A percentile compares a stretch with the other conserved stretches of the same genome.
These are phyloP conservation scores for Tamias sibiricus DNA, from an alignment of 2,113 vertebrate genomes.

Conservation along the genomic window DNA sequence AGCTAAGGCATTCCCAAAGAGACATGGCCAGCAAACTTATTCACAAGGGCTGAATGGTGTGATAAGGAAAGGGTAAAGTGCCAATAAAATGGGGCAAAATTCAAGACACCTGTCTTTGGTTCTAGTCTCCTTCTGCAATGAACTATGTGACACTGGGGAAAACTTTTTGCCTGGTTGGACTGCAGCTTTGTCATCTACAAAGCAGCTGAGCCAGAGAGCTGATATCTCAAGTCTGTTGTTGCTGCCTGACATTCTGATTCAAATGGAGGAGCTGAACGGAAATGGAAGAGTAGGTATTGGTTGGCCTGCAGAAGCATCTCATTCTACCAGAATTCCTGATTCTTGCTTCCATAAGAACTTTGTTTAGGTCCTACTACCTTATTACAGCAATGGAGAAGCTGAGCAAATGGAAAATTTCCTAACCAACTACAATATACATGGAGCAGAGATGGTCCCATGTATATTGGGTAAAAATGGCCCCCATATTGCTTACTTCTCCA, in stretches of 20 bases:
- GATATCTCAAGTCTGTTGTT: background rate
- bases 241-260: slow-evolving; percentile 25
- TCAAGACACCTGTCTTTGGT: background rate
- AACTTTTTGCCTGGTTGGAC: background rate
- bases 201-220: background rate
- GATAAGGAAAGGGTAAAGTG: background rate
- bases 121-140: background rate
- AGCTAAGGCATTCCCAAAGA: background rate
- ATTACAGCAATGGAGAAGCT: background rate
- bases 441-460: background rate
- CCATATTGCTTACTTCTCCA: background rate
- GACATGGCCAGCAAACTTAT: background rate
- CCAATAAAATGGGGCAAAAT: background rate
- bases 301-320: background rate
- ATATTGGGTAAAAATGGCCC: background rate
- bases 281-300: background rate
- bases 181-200: background rate
- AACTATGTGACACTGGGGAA: background rate
- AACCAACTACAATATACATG: background rate
- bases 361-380: background rate
- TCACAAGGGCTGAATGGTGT: background rate
- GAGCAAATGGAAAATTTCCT: slow-evolving; percentile 8
- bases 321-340: background rate
- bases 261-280: background rate
- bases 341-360: background rate